Evolutionary conservation across 2,888 invertebrate genomes (phyloP).

Genomic region (Caenorhabditis imperialis): DNA sequence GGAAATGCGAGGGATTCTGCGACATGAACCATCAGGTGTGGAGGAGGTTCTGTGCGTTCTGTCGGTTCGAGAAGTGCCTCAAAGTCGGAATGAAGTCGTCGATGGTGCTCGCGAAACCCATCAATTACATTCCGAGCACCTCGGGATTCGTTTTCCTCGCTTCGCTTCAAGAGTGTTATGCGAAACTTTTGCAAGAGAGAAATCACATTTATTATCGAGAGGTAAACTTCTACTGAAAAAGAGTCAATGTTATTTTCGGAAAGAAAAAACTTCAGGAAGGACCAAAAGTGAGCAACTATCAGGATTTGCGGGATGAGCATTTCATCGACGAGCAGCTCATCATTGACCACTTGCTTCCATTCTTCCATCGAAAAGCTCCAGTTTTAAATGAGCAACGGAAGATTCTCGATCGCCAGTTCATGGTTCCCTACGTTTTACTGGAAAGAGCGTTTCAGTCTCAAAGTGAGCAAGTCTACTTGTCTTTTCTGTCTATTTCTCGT

Average conservation of each 20-base stretch:
- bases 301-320: slow-evolving; percentile 8
- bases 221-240: too few species aligned
- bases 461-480: too few species aligned
- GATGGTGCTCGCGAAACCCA: slow-evolving; percentile 5
- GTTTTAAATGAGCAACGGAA: slow-evolving; percentile 14
- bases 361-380: slow-evolving; percentile 5
- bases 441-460: slow-evolving; percentile 16
- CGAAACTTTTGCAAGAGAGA: too few species aligned
- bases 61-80: slow-evolving; percentile 33
- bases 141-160: too few species aligned
- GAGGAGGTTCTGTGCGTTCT: slow-evolving; percentile 32
- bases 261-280: slow-evolving; percentile 1
- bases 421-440: slow-evolving; percentile 24
- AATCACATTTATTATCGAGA: too few species aligned
- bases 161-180: too few species aligned
- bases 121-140: too few species aligned
- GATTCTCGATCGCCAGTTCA: slow-evolving; percentile 13
- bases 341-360: not conserved
- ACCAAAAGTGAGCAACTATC: slow-evolving; percentile 16
- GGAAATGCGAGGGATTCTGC: slow-evolving; percentile 27
- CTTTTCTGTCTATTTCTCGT: too few species aligned
- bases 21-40: slow-evolving; percentile 6
- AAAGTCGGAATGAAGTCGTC: slow-evolving; percentile 35
- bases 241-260: too few species aligned
- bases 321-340: slow-evolving; percentile 17